Conservation (phyloP, 2,113 vertebrate species). For the Poicephalus gulielmi region DNA sequence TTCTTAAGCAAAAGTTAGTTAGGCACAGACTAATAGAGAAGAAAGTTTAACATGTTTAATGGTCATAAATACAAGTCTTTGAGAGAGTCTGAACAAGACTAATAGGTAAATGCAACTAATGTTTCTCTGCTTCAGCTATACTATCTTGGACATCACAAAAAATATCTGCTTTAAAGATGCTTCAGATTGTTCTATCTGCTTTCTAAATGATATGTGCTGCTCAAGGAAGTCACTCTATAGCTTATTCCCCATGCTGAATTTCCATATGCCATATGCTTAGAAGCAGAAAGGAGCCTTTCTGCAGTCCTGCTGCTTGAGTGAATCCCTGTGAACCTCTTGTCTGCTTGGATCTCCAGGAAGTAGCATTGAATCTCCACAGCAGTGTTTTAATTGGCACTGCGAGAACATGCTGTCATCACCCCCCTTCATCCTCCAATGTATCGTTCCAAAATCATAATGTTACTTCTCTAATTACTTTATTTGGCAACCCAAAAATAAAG, state of each 20-base stretch:
- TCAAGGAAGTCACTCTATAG: neutral
- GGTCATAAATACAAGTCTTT: neutral
- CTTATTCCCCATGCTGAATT: neutral
- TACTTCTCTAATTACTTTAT: slow-evolving; percentile 47
- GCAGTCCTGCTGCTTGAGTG: neutral
- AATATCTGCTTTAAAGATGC: neutral
- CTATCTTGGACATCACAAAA: neutral
- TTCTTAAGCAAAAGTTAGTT: neutral
- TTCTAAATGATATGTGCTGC: neutral
- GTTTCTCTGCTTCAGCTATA: neutral
- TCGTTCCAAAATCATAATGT: slow-evolving; percentile 45
- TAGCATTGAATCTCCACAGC: neutral
- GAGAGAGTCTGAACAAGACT: neutral
- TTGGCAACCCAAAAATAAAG: slow-evolving; percentile 21
- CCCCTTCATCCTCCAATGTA: neutral
- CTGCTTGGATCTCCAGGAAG: neutral
- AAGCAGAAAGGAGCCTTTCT: neutral
- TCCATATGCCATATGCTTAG: neutral
- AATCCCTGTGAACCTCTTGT: neutral
- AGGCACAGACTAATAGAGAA: neutral
- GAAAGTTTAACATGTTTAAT: neutral
- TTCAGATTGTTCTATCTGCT: neutral
- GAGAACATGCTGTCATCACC: slow-evolving; percentile 14
- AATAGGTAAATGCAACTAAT: neutral
- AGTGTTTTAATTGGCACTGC: slow-evolving; percentile 34